phyloP scores from a whole-genome alignment of 2,888 invertebrate genomes.

The Litoditis marina region DNA sequence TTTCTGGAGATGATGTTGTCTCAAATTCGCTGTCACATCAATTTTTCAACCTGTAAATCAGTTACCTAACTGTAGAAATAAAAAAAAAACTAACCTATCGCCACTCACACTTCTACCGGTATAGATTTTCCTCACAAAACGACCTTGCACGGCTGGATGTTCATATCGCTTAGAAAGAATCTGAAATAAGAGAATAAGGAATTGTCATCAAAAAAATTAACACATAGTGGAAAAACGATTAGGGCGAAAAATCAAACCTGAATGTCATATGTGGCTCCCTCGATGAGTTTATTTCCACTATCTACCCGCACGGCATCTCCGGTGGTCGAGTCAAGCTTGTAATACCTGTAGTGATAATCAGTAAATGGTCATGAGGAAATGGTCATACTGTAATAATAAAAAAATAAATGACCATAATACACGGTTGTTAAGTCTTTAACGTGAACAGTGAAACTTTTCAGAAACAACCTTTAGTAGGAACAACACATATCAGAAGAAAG shows the following conservation, averaged over 20 bases:
- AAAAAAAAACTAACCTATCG: constrained; percentile 5
- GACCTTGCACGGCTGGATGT: constrained; percentile 32
- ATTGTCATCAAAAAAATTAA: no score
- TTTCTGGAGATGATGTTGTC: no score
- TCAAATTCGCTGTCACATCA: no score
- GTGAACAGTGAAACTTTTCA: no score
- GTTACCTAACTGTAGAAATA: no score
- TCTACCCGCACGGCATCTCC: constrained; percentile 39
- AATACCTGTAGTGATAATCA: constrained; percentile 22
- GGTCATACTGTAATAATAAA: no score
- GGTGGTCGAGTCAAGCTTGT: constrained; percentile 27
- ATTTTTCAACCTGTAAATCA: no score
- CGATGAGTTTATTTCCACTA: constrained; percentile 20
- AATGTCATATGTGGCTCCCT: constrained; percentile 25
- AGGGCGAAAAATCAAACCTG: no score
- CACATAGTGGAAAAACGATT: no score
- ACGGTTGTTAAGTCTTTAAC: neutral
- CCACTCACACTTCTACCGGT: constrained; percentile 24
- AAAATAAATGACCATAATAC: no score
- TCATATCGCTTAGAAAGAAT: constrained; percentile 42
- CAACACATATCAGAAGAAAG: no score
- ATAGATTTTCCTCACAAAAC: constrained; percentile 47
- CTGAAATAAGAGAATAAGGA: constrained; percentile 17
- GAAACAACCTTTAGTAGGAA: no score
- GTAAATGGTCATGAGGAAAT: neutral